Evolutionary conservation across 2,797 vertebrate genomes (phyloP), one percentile per base, ranked within the genome.

Genomic region (Cottoperca gobio): DNA sequence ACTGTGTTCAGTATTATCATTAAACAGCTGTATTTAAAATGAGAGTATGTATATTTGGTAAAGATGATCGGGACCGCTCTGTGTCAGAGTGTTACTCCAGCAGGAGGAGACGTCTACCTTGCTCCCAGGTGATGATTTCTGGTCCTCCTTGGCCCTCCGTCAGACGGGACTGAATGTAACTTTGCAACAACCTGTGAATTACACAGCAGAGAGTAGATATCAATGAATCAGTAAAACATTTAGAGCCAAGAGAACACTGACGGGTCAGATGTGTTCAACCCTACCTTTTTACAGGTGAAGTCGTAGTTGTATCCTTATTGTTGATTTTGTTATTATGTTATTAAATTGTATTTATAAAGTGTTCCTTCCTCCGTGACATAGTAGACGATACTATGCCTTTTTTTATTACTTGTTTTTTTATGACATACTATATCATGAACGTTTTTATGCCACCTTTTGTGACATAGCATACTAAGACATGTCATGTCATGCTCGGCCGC

Each of bases 61-160:
- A 8, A 23, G 9, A 11, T 48, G 3, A 55, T 37, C 2, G 3
- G 4, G 5, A 13, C 49, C 49, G 37, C 21, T 4, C 4, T 70
- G 26, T 23, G 11, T 55, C 12, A 12, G 23, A 24, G 1, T 26
- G 10, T 37, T 46, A 52, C 39, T 68, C 17, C 28, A 69, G 31
- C 14, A 45, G 35, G 9, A 33, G 40, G 16, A 16, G 17, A 10
- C 33, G 48, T 80, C 40, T 89, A 95, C 95, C 95, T 95, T 96
- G 96, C 53, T 97, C 96, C 92, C 94, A 75, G 24, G 88, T 93
- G 91, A 83, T 93, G 79, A 94, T 76, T 28, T 94, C 92, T 0
- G 89, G 84, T 6, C 90, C 92, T 80, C n/a, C 84, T 65, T 92
- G 84, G 1, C n/a, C 87, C n/a, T 77, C 92, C 26, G 93, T 92